Base-by-base conservation (phyloP, 2,888 invertebrate species). In the Drosophila demipolita region DNA sequence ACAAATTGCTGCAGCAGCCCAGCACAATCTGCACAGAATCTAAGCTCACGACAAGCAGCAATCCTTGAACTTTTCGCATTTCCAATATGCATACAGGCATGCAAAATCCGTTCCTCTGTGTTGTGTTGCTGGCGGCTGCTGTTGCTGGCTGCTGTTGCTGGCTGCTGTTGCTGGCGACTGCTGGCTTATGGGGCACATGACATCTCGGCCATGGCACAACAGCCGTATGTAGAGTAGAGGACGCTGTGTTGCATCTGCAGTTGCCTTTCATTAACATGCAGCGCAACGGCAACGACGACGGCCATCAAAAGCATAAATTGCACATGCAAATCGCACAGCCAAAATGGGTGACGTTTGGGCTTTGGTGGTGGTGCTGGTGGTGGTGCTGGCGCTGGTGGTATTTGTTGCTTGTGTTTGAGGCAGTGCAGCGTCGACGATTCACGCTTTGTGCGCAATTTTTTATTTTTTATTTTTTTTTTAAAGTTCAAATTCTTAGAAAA, bases 51-150 rank as follows among this genome's bases (percentile, higher is more conserved):
- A 75, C 63, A 61, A 67, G 67, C 55, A 55, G 67, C 80, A 86
- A 84, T 87, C 84, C 82, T 89, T 89, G 87, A 87, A 86, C 89
- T 86, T 86, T 88, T 89, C 89, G 71, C 83, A 80, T 77, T 87
- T 89, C 78, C 86, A 83, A 85, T 88, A 87, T 85, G 86, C 85
- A 87, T 69, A 66, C 73, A 69, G 80, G 73, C 85, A 66, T 69
- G 75, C 76, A 66, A 66, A 76, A 82, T 65, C 53, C 49, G 71
- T 66, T 68, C 60, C 63, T 66, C 35, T 48, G 33, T 50, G 75
- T 26, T 35, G 52, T 20, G 36, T 17, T 23, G 54, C 5, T 54
- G 55, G 53, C 42, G 55, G 36, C 17, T 15, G 54, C n/a, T 38
- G 54, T 7, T 26, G 59, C 9, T 49, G 55, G 36, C 17, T 23